Percentiles rank a stretch among this genome's conserved stretches.
Evolutionary conservation across 2,797 vertebrate genomes (phyloP).

Genomic region (Syndactyla subalaris): DNA sequence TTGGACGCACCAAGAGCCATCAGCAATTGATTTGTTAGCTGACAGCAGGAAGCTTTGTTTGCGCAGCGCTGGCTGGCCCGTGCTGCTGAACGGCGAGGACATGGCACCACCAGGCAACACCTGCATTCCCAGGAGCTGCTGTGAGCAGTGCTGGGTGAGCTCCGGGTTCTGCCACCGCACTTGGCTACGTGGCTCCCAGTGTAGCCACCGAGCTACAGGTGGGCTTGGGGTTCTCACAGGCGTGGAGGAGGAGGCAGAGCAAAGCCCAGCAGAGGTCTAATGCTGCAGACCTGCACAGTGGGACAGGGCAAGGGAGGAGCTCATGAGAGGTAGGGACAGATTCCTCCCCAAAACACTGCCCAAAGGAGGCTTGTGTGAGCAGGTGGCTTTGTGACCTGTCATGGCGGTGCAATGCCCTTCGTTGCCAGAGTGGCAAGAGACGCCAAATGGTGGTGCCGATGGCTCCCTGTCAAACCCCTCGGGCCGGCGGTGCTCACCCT

Average conservation of each 20-base stretch:
- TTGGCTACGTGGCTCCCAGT: rapidly evolving
- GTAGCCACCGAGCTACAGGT: rapidly evolving
- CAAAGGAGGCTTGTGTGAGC: background rate
- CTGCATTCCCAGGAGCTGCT: background rate
- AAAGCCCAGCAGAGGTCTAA: background rate
- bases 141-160: rapidly evolving
- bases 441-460: rapidly evolving
- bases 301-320: background rate
- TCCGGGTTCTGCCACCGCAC: rapidly evolving
- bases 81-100: background rate
- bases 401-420: rapidly evolving
- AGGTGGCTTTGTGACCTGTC: background rate
- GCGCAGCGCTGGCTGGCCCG: background rate
- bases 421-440: background rate
- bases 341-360: background rate
- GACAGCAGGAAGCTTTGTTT: slow-evolving; percentile 45
- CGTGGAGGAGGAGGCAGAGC: background rate
- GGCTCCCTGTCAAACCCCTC: background rate
- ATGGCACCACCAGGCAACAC: background rate
- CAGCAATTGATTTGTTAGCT: background rate
- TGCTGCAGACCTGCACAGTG: rapidly evolving
- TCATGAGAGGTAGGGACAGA: background rate
- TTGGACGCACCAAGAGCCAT: background rate
- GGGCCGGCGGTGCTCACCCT: rapidly evolving
- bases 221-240: background rate